These are phyloP conservation scores for Phyllotreta striolata DNA, from an alignment of 2,888 invertebrate genomes.

Conservation along the genomic window DNA sequence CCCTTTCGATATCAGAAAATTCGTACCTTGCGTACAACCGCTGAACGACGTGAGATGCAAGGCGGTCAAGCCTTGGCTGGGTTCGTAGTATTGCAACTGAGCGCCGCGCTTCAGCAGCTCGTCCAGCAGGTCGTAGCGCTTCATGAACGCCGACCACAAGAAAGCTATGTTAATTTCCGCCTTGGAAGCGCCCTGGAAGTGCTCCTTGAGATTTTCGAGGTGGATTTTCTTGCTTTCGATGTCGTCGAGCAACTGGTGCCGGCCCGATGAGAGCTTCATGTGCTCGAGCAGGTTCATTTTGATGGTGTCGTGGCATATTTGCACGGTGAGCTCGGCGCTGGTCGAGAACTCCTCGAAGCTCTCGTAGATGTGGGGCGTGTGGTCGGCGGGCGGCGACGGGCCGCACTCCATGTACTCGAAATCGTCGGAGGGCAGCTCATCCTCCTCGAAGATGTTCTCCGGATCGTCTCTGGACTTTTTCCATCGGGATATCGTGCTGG, in stretches of 20 bases:
- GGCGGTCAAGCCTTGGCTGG: conserved; percentile 75
- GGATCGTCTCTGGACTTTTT: conserved; percentile 53
- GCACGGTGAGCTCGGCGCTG: conserved; percentile 71
- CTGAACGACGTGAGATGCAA: conserved; percentile 81
- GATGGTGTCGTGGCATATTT: conserved; percentile 77
- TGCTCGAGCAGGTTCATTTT: conserved; percentile 78
- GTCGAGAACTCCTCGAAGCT: conserved; percentile 75
- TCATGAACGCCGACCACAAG: conserved; percentile 78
- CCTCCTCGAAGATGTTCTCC: conserved; percentile 68
- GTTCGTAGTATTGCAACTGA: conserved; percentile 74
- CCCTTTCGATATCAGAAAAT: conserved; percentile 73
- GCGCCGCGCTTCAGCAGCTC: conserved; percentile 73
- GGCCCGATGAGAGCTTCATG: conserved; percentile 73
- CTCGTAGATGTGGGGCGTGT: conserved; percentile 82
- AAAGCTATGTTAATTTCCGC: conserved; percentile 76
- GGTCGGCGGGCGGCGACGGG: conserved; percentile 81
- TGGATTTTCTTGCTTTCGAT: conserved; percentile 74
- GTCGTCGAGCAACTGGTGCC: conserved; percentile 74
- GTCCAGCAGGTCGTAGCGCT: conserved; percentile 72
- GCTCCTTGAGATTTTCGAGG: conserved; percentile 64
- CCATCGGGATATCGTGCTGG: conserved; percentile 51
- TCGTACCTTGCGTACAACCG: conserved; percentile 76
- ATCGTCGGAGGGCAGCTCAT: conserved; percentile 73
- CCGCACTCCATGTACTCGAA: conserved; percentile 83
- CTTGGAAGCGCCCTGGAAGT: conserved; percentile 67